Evolutionary conservation across 1,140 invertebrate genomes (phyloP).

Genomic region (Drosophila kepulauana): DNA sequence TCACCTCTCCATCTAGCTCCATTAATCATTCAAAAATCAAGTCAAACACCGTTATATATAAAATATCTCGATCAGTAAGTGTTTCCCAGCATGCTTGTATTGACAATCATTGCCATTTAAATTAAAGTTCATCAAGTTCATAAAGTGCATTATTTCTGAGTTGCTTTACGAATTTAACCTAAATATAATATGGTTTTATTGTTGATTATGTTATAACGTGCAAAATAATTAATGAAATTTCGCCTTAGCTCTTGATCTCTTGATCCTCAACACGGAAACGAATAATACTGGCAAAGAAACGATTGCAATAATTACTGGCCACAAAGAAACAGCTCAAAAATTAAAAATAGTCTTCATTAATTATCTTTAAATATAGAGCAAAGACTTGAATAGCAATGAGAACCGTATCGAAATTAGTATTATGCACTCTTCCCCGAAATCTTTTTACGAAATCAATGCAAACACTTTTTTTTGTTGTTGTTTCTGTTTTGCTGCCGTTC

Average conservation of each 20-base stretch:
- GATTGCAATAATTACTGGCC: too few species aligned
- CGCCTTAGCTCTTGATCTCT: neutral
- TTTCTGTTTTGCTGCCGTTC: conserved; percentile 44
- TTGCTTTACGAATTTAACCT: neutral
- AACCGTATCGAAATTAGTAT: conserved; percentile 30
- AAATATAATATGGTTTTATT: neutral
- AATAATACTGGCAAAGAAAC: neutral
- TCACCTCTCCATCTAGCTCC: too few species aligned
- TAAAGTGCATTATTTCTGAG: neutral
- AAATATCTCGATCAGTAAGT: neutral
- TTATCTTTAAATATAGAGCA: conserved; percentile 1
- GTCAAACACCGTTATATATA: too few species aligned
- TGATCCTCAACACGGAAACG: conserved; percentile 3
- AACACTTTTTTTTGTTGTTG: neutral
- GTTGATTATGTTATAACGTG: neutral
- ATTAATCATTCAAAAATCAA: too few species aligned
- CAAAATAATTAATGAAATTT: neutral
- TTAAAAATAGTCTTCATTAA: conserved; percentile 4
- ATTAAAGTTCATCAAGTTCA: neutral
- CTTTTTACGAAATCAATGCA: conserved; percentile 55
- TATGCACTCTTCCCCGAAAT: conserved; percentile 28
- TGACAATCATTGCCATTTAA: neutral
- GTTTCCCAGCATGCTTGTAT: neutral
- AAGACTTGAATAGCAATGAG: conserved; percentile 16
- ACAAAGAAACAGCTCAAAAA: conserved; percentile 4